Evolutionary conservation across 2,888 invertebrate genomes (phyloP), one percentile per base, ranked within the genome.

Genomic region (Dasypolia templi): DNA sequence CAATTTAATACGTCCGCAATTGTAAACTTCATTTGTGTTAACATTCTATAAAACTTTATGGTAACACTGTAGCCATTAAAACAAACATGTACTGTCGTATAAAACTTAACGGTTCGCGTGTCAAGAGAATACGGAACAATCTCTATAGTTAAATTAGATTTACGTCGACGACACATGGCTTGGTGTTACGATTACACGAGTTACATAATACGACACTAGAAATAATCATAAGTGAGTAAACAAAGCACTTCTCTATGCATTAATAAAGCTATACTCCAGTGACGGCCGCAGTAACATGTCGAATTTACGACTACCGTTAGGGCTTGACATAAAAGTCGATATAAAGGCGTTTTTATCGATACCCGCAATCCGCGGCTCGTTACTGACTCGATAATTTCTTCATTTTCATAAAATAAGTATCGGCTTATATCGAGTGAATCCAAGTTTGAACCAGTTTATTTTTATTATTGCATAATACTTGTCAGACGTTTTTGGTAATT

Each of bases 331-430:
- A 93, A 94, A 94, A 91, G 90, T 92, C 93, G 92, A 93, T 93
- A 92, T 91, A 90, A 92, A 91, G 84, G 87, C 87, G 87, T 92
- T 94, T 94, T 95, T 94, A 94, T 94, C 94, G 94, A 93, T 90
- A 91, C 90, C 81, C 79, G 89, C 91, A 91, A 89, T 91, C 92
- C 91, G 84, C 91, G 85, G 88, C 92, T 94, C 93, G 91, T 93
- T 93, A 92, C 89, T 72, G 82, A 77, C 79, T 81, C 86, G 90
- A 91, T 94, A 92, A 95, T 94, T 93, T 95, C 95, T 95, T 95
- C 91, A 95, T 95, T 93, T 91, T 92, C 89, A 89, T 90, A 90
- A 86, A 83, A 81, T 75, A 80, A 85, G 82, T 86, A 82, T 87
- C 82, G 84, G 77, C 75, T 79, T 74, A 69, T 80, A 75, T 69